These are phyloP conservation scores for Rhagonycha lutea DNA, from an alignment of 2,888 invertebrate genomes.

Conservation along the genomic window DNA sequence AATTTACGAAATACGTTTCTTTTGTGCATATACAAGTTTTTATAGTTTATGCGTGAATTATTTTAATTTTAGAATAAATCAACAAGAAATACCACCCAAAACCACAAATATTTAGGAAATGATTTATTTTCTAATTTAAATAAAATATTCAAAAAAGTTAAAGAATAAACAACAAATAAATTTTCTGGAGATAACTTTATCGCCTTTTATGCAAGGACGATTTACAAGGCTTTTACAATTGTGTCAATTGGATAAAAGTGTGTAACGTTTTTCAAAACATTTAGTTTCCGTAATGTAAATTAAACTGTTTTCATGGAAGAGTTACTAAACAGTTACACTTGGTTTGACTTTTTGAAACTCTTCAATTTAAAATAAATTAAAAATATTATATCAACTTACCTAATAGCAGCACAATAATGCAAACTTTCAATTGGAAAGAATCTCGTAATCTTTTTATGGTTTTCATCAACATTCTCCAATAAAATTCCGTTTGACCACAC, in stretches of 20 bases:
- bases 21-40: background rate
- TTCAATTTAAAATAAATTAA: background rate
- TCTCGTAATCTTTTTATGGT: slow-evolving; percentile 89
- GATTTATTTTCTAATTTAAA: background rate
- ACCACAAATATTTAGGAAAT: background rate
- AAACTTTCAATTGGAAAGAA: slow-evolving; percentile 95
- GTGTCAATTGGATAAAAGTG: background rate
- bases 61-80: background rate
- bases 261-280: background rate
- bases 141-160: background rate
- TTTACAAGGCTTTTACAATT: background rate
- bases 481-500: slow-evolving; percentile 96
- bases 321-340: background rate
- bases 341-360: background rate
- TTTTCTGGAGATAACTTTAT: background rate
- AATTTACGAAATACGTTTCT: background rate
- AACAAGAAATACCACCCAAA: background rate
- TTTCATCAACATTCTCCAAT: slow-evolving; percentile 95
- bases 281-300: background rate
- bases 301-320: background rate
- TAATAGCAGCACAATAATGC: slow-evolving; percentile 94
- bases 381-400: slow-evolving; percentile 66
- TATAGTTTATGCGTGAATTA: background rate
- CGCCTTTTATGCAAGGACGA: background rate
- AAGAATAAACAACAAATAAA: background rate